Base-by-base conservation (phyloP, 1,140 invertebrate species). In the Orchesella cincta region DNA sequence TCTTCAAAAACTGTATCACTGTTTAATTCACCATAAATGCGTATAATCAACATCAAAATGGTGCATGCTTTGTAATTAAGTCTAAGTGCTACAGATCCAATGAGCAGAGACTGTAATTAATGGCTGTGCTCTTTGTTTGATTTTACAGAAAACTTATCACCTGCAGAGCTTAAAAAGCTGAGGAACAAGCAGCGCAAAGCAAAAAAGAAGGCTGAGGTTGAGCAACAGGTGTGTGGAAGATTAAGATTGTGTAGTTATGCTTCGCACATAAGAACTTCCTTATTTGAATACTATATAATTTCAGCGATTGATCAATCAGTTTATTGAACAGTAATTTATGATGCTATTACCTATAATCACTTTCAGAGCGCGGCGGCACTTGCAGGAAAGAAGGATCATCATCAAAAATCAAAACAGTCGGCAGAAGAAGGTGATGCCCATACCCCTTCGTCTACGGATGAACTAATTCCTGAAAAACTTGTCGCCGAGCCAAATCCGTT, bases 181-280 rank as follows among this genome's bases (percentile, higher is more conserved):
- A 91, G 92, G 82, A 97, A 96, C 85, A 98, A 98, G 88, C 94
- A 97, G 85, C 90, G 95, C 78, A 98, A 98, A 88, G 94, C 95
- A 52, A 91, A 91, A 83, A 93, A 93, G 86, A 96, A 97, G 90
- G 94, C 94, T 29, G 95, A 96, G 85, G 87, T 93, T 79, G 93
- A 95, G 84, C 92, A 90, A 81, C 91, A 51, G 46, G 46, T 51
- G n/a, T 12, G 46, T 51, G 46, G 12, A 12, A 12, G 46, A 14
- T n/a, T n/a, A 51, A 51, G 46, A 14, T 14, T n/a, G n/a, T n/a
- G n/a, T n/a, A n/a, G n/a, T n/a, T n/a, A n/a, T n/a, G n/a, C n/a
- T n/a, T n/a, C n/a, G n/a, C n/a, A n/a, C n/a, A n/a, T n/a, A n/a
- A n/a, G n/a, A n/a, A n/a, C n/a, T n/a, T n/a, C n/a, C n/a, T n/a